These are phyloP conservation scores for Meles meles DNA, from an alignment of 2,113 vertebrate species.

Conservation along the genomic window DNA sequence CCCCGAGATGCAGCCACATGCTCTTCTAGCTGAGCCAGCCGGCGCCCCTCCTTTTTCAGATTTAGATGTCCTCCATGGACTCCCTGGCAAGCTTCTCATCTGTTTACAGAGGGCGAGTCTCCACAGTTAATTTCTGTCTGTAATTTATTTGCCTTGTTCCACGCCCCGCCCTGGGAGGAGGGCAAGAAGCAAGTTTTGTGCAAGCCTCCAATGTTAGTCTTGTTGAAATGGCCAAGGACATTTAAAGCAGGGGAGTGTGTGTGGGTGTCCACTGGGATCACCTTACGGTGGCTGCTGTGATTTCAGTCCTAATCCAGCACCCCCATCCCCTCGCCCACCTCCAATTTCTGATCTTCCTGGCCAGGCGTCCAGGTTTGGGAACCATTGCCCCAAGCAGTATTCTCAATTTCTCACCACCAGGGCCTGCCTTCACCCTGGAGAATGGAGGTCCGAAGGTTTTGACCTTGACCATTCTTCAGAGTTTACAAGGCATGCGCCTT, in stretches of 20 bases:
- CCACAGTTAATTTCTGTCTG: background rate
- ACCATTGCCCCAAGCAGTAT: background rate
- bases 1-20: too few species aligned
- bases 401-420: background rate
- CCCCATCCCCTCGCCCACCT: background rate
- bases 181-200: background rate
- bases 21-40: too few species aligned
- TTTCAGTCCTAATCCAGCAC: background rate
- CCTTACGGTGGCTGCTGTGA: too few species aligned
- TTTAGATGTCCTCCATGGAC: background rate
- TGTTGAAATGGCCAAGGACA: background rate
- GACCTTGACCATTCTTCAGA: background rate
- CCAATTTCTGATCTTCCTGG: background rate
- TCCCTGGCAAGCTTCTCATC: background rate
- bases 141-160: background rate
- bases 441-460: background rate
- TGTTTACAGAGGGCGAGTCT: background rate
- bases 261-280: too few species aligned
- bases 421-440: background rate
- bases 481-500: accelerated
- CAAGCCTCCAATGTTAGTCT: background rate
- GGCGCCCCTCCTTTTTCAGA: background rate
- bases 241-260: too few species aligned
- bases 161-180: background rate
- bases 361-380: background rate